These are phyloP conservation scores for Lamprotornis superbus DNA, from an alignment of 2,113 vertebrate genomes.

Conservation along the genomic window DNA sequence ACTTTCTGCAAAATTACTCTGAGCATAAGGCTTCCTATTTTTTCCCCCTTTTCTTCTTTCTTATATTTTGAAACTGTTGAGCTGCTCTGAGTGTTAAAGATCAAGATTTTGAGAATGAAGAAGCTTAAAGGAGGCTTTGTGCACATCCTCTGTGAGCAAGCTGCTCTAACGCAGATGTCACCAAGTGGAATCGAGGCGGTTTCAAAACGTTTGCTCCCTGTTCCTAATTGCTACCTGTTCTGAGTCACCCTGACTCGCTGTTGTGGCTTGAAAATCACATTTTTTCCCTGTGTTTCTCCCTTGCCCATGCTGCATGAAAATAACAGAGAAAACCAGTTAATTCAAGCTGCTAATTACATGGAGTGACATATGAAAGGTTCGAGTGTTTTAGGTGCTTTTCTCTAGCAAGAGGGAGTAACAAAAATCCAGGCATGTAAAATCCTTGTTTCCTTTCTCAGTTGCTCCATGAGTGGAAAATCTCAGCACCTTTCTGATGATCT, in stretches of 20 bases:
- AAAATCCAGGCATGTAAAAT: not conserved
- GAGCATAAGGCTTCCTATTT: not conserved
- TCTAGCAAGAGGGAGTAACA: not conserved
- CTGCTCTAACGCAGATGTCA: not conserved
- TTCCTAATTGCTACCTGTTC: not conserved
- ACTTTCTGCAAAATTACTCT: conserved; percentile 21
- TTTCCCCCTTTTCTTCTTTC: not conserved
- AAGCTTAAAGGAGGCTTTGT: not conserved
- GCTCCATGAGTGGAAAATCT: not conserved
- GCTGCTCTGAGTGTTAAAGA: not conserved
- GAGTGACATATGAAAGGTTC: not conserved
- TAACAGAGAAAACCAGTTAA: not conserved
- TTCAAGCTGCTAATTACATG: not conserved
- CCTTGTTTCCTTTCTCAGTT: not conserved
- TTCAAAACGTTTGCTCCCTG: not conserved
- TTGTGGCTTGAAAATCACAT: not conserved
- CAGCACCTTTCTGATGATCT: not conserved
- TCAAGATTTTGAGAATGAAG: not conserved
- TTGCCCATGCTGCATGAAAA: not conserved
- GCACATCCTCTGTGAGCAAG: not conserved
- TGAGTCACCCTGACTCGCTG: not conserved
- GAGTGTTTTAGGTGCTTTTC: not conserved
- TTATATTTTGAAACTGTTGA: not conserved
- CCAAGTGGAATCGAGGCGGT: not conserved
- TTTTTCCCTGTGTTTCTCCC: not conserved